Base-by-base conservation (phyloP, 1,140 invertebrate species). In the Drosophila bifasciata region DNA sequence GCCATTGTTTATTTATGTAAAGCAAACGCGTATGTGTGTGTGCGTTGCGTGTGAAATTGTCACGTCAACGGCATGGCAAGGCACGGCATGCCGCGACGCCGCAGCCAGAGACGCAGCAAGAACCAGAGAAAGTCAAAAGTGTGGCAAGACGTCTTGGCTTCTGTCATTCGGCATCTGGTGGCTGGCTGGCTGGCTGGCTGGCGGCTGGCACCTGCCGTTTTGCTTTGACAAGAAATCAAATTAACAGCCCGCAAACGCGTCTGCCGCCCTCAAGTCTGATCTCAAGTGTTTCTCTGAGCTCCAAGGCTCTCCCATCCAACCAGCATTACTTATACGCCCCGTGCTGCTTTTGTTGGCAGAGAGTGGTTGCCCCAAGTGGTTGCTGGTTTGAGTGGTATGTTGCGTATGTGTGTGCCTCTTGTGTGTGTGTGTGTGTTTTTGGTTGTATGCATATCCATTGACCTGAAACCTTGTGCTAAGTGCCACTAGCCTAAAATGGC, bases 151-250 rank as follows among this genome's bases (percentile, higher is more conserved):
- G 76, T 59, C 62, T 79, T 62, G 76, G 62, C 51, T 55, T 55
- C 40, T 63, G 58, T 36, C 73, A 45, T 62, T 68, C 58, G 63
- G 21, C 57, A 46, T 74, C 49, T 51, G 40, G 40, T 51, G 39
- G 44, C 8, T 50, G 69, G 25, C 69, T 50, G 69, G 25, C 69
- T 50, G 69, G 25, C 69, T n/a, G n/a, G n/a, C 49, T 51, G 40
- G 40, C 45, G 39, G 44, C 8, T 50, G 69, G 25, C 69, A 51
- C 67, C 28, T 49, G 76, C 41, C 76, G 58, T 51, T 36, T 80
- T 81, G 56, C 60, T 84, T 85, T 84, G 81, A 86, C 81, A 74
- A 73, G 68, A 69, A 86, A 86, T 80, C 60, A 80, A 86, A 85
- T 85, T 86, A 81, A 81, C 72, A 86, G 77, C 56, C 77, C 77